A percentile compares a stretch with the other conserved stretches of the same genome.
Evolutionary conservation across 2,113 vertebrate species (phyloP).

Genomic region (Sigmodon hispidus): DNA sequence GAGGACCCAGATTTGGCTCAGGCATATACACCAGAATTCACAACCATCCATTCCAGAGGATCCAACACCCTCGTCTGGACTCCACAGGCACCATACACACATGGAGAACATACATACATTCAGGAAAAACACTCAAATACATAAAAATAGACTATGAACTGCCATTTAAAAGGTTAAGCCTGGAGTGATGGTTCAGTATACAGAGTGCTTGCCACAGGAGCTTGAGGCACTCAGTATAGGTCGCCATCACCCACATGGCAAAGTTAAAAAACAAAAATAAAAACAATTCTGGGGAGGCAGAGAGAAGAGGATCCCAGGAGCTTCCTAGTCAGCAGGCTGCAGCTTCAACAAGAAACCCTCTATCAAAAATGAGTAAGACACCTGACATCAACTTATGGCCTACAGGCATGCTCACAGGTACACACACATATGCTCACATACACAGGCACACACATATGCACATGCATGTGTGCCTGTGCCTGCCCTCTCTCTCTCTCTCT

Average conservation of each 20-base stretch:
- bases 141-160: not conserved
- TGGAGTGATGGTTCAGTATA: not conserved
- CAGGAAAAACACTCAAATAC: not conserved
- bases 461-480: too few species aligned
- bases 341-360: not conserved
- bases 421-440: fast-evolving
- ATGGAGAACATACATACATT: too few species aligned
- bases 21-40: not conserved
- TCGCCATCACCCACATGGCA: not conserved
- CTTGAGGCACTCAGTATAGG: not conserved
- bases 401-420: fast-evolving
- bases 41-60: not conserved
- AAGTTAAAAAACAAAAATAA: not conserved
- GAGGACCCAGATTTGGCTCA: not conserved
- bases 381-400: not conserved
- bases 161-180: not conserved
- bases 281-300: not conserved
- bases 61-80: not conserved
- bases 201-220: not conserved
- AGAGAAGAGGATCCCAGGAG: not conserved
- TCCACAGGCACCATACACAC: too few species aligned
- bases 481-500: too few species aligned
- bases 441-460: not conserved
- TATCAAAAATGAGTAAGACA: not conserved
- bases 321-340: not conserved